Evolutionary conservation across 2,113 vertebrate species (phyloP), one percentile per base, ranked within the genome.

Genomic region (Delphinapterus leucas): DNA sequence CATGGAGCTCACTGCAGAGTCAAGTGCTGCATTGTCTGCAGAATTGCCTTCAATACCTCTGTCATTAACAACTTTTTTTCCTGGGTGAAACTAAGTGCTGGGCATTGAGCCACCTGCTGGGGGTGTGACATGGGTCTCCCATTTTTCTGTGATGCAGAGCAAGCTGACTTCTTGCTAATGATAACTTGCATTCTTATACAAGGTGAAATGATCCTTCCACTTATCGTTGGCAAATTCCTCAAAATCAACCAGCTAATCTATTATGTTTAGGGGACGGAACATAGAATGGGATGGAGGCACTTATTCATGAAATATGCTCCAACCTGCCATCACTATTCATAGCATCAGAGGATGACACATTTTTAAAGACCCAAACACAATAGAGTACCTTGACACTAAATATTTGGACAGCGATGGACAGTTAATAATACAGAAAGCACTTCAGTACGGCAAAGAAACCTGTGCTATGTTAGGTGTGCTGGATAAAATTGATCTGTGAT

Each of bases 21-120:
- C 47, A 28, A 17, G 71, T 1, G 14, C 68, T 83, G 71, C 31
- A 3, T 10, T 33, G 20, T 13, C 1, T 23, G 18, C 2, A 31
- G 47, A 33, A 31, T 0, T 0, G 2, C 31, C 1, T 49, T 81
- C 7, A 1, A 23, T 4, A 2, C 1, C 5, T 17, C n/a, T 0
- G 0, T 20, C 26, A 31, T 11, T 13, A 15, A 47, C 28, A 17
- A 26, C 36, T 8, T 4, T 33, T 38, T 33, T 38, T 76, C 21
- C 0, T 6, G 58, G 47, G 58, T 25, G 49, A 36, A 6, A 9
- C 21, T 11, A 3, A 23, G 20, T 10, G 60, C 44, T 1, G 33
- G 63, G 61, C 23, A 0, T 10, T 0, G 61, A 53, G 36, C 25
- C 31, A 0, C 8, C 0, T 13, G 44, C 77, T 11, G 44, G 84